Conservation (phyloP, 1,140 invertebrate genomes). For the Orchestia grillus region DNA sequence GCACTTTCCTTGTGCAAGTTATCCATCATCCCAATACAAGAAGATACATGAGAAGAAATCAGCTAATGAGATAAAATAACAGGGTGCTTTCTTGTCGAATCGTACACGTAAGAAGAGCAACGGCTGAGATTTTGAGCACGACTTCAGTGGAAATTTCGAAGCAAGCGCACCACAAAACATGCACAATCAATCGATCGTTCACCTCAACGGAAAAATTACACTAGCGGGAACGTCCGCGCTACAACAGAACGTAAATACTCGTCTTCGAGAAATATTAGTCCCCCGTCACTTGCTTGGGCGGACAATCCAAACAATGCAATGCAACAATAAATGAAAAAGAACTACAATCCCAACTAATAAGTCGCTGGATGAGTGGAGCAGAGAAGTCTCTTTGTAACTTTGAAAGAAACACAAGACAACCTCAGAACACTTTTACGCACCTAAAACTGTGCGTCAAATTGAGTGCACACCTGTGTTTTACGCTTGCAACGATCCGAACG, state of each 20-base stretch:
- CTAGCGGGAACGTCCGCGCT: neutral
- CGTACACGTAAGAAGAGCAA: neutral
- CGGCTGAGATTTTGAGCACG: neutral
- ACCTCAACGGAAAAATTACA: neutral
- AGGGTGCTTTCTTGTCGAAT: too few species aligned
- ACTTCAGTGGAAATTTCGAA: neutral
- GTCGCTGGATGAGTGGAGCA: neutral
- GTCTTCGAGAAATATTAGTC: neutral
- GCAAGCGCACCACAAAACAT: neutral
- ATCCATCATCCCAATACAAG: too few species aligned
- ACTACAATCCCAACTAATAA: neutral
- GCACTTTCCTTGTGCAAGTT: neutral
- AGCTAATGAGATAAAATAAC: too few species aligned
- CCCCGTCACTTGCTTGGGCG: neutral
- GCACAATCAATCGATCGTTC: neutral
- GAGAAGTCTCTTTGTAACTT: neutral
- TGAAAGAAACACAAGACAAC: neutral
- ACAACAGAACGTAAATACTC: neutral
- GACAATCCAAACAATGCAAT: neutral
- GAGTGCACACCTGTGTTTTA: neutral
- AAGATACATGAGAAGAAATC: too few species aligned
- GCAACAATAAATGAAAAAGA: neutral
- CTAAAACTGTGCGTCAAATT: neutral
- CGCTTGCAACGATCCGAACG: too few species aligned
- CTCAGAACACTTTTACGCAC: neutral